Conservation (phyloP, 2,888 invertebrate genomes). For the Trissolcus japonicus region DNA sequence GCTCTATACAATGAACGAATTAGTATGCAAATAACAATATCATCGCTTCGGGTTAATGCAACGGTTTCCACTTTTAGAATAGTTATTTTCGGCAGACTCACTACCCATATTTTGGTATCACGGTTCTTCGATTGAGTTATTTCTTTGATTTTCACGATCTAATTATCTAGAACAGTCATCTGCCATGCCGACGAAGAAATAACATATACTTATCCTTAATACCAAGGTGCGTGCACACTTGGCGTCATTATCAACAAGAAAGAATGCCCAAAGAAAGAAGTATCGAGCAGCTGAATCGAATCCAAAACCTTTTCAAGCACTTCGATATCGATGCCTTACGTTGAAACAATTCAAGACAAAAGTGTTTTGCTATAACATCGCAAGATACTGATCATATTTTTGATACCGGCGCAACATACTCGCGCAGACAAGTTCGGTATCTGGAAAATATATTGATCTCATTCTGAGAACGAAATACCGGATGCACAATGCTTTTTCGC, state of each 20-base stretch:
- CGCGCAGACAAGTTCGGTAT: slow-evolving; percentile 25
- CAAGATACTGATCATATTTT: slow-evolving; percentile 41
- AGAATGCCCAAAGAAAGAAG: slow-evolving; percentile 21
- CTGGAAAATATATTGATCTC: slow-evolving; percentile 38
- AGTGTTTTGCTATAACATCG: slow-evolving; percentile 29
- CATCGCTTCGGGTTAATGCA: slow-evolving; percentile 9
- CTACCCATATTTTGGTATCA: slow-evolving; percentile 15
- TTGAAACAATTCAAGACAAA: slow-evolving; percentile 31
- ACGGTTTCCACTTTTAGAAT: slow-evolving; percentile 4
- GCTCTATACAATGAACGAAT: background rate
- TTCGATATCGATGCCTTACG: slow-evolving; percentile 24
- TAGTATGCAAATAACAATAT: slow-evolving; percentile 2
- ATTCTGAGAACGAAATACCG: slow-evolving; percentile 24
- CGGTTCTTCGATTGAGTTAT: slow-evolving; percentile 31
- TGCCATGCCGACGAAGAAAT: slow-evolving; percentile 38
- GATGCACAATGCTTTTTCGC: slow-evolving; percentile 20
- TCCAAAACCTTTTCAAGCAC: slow-evolving; percentile 24
- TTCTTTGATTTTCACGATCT: slow-evolving; percentile 46
- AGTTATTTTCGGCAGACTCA: slow-evolving; percentile 6
- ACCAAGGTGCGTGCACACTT: slow-evolving; percentile 41
- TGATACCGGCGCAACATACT: slow-evolving; percentile 35
- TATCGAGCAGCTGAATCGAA: slow-evolving; percentile 43
- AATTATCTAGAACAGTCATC: slow-evolving; percentile 43
- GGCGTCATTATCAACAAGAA: slow-evolving; percentile 42
- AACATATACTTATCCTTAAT: slow-evolving; percentile 42